Percentiles rank a stretch among this genome's conserved stretches.
Conservation (phyloP, 53 echinoderm and acorn worm species). For the Arbacia lixula region DNA sequence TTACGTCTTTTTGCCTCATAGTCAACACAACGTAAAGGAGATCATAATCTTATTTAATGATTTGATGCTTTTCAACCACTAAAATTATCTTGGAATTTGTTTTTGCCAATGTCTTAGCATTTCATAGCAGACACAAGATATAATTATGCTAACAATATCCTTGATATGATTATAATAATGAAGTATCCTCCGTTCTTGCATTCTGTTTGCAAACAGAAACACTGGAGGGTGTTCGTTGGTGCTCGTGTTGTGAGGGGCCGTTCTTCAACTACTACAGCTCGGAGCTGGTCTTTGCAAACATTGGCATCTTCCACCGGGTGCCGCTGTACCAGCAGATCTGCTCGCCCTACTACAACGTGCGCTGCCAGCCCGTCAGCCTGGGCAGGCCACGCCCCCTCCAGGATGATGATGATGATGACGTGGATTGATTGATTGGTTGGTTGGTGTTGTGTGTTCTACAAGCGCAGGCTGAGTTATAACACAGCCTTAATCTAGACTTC, state of each 20-base stretch:
- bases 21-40: too few species aligned
- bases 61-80: too few species aligned
- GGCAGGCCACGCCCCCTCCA: constrained; percentile 29
- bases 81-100: too few species aligned
- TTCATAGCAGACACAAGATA: too few species aligned
- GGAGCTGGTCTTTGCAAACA: constrained; percentile 89
- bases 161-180: too few species aligned
- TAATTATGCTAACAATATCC: too few species aligned
- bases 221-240: constrained; percentile 64
- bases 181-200: too few species aligned
- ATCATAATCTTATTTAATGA: too few species aligned
- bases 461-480: too few species aligned
- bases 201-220: constrained; percentile 57
- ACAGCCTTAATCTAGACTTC: too few species aligned
- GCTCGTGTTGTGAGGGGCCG: constrained; percentile 93
- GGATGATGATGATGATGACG: not conserved
- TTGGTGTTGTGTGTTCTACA: constrained; percentile 13
- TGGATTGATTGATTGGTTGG: not conserved
- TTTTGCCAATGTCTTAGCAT: too few species aligned
- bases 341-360: constrained; percentile 81
- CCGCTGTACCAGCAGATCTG: constrained; percentile 98
- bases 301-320: constrained; percentile 95
- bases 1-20: too few species aligned
- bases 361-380: constrained; percentile 78
- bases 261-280: constrained; percentile 92